Conservation (phyloP, 2,113 vertebrate genomes). For the Sminthopsis crassicaudata region DNA sequence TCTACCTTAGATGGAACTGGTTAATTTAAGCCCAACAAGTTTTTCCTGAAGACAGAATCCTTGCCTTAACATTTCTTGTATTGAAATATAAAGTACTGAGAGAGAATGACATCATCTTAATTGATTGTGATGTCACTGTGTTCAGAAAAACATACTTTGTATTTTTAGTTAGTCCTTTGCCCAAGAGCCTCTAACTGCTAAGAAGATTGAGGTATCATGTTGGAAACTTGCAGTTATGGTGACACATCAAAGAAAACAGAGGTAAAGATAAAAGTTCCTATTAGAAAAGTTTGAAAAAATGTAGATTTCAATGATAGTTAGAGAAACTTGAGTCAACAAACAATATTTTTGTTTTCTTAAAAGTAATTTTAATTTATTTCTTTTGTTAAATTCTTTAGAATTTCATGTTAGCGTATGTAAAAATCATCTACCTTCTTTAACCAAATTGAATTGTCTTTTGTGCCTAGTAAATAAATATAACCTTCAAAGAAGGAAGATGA, state of each 20-base stretch:
- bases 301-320: conserved; percentile 24
- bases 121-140: conserved; percentile 59
- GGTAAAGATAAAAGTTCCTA: conserved; percentile 52
- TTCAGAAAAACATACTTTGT: not conserved
- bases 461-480: conserved; percentile 32
- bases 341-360: conserved; percentile 30
- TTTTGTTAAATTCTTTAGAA: conserved; percentile 46
- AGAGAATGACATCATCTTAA: not conserved
- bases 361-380: conserved; percentile 45
- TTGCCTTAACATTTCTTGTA: not conserved
- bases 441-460: conserved; percentile 12
- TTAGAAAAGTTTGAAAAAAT: not conserved
- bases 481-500: conserved; percentile 15
- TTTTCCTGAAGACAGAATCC: not conserved
- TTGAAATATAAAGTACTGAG: not conserved
- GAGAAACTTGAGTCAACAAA: conserved; percentile 26
- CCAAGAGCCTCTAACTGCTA: not conserved
- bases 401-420: conserved; percentile 43
- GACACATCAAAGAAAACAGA: not conserved
- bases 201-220: conserved; percentile 1
- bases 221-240: not conserved
- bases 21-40: not conserved
- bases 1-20: not conserved
- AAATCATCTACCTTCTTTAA: conserved; percentile 35
- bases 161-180: not conserved